These are phyloP conservation scores for Cheilinus undulatus DNA, from an alignment of 2,113 vertebrate genomes.

Conservation along the genomic window DNA sequence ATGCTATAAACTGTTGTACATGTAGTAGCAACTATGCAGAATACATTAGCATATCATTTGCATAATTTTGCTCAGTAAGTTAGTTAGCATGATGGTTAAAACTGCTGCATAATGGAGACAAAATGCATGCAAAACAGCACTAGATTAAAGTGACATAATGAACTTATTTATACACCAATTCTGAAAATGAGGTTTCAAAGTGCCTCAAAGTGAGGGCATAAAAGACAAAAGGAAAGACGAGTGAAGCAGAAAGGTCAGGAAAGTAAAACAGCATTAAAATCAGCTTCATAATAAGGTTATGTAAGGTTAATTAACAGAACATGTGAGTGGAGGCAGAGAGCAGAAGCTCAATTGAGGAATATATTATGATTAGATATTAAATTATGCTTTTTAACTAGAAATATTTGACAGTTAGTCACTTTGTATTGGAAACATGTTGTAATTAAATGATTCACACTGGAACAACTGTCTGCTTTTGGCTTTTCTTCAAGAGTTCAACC, in stretches of 20 bases:
- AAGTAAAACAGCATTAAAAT: slow-evolving; percentile 36
- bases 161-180: slow-evolving; percentile 57
- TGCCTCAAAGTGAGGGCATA: slow-evolving; percentile 38
- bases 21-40: slow-evolving; percentile 44
- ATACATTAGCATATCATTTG: slow-evolving; percentile 62
- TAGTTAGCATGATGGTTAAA: slow-evolving; percentile 44
- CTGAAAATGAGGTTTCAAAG: slow-evolving; percentile 28
- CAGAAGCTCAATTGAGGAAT: slow-evolving; percentile 6
- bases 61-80: slow-evolving; percentile 59
- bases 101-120: slow-evolving; percentile 38
- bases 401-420: slow-evolving; percentile 13
- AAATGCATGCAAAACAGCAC: slow-evolving; percentile 6
- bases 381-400: slow-evolving; percentile 18
- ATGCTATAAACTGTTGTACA: slow-evolving; percentile 44
- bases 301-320: slow-evolving; percentile 54
- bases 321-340: slow-evolving; percentile 34
- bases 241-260: slow-evolving; percentile 59
- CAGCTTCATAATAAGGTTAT: slow-evolving; percentile 45
- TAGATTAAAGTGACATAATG: slow-evolving; percentile 52
- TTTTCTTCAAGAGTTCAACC: neutral
- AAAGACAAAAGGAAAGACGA: slow-evolving; percentile 48
- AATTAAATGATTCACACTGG: neutral
- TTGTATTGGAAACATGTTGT: neutral
- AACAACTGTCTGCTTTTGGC: neutral
- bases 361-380: slow-evolving; percentile 23